These are phyloP conservation scores for Cebus imitator DNA, from an alignment of 2,113 vertebrate genomes.

Conservation along the genomic window DNA sequence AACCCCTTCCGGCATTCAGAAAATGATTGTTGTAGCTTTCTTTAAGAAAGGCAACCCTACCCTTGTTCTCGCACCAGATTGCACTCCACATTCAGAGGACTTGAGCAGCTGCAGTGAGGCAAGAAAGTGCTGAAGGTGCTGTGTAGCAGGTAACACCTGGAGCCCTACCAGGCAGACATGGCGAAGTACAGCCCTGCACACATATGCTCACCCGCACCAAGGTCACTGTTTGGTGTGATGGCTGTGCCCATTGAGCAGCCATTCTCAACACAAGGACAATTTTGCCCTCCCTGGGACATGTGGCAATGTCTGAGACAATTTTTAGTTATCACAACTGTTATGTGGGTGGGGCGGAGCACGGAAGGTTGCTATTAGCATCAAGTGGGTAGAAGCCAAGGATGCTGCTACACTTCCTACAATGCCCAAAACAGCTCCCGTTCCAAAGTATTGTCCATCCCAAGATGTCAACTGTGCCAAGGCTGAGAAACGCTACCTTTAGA, in stretches of 20 bases:
- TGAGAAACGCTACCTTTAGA: not conserved
- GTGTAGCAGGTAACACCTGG: not conserved
- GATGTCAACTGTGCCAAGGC: not conserved
- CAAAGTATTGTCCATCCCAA: not conserved
- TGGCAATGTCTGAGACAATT: not conserved
- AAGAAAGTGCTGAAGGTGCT: not conserved
- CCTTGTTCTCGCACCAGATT: not conserved
- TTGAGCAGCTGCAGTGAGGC: not conserved
- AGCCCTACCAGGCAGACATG: not conserved
- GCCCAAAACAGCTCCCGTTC: not conserved
- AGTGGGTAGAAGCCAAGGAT: not conserved
- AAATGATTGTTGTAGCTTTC: constrained; percentile 2
- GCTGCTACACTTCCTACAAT: not conserved
- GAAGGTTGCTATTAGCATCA: not conserved
- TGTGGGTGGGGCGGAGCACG: rapidly evolving
- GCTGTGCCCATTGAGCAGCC: not conserved
- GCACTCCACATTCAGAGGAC: not conserved
- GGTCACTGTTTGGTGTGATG: not conserved
- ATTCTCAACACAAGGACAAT: rapidly evolving
- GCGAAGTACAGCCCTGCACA: not conserved
- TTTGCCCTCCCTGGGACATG: not conserved
- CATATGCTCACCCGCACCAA: not conserved
- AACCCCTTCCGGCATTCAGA: constrained; percentile 23
- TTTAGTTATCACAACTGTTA: not conserved
- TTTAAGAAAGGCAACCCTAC: not conserved